These are phyloP conservation scores for Polypedilum vanderplanki DNA, from an alignment of 1,140 invertebrate genomes.

Conservation along the genomic window DNA sequence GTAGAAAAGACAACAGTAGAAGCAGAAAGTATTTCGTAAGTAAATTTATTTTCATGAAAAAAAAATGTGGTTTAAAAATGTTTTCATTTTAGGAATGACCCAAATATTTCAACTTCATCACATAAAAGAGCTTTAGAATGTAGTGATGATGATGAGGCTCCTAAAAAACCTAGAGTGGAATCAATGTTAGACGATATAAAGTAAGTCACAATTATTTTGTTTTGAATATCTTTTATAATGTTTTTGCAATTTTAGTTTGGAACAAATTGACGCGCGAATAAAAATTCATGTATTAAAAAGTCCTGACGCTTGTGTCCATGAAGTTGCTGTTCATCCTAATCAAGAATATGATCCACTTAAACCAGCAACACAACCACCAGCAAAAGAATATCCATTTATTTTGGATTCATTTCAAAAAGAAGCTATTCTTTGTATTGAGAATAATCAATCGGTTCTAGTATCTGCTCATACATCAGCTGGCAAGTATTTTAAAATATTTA, in stretches of 20 bases:
- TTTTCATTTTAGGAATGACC: not conserved
- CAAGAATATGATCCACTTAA: slow-evolving; percentile 72
- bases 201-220: slow-evolving; percentile 34
- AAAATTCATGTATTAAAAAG: slow-evolving; percentile 82
- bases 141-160: slow-evolving; percentile 29
- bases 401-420: slow-evolving; percentile 98
- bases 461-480: slow-evolving; percentile 98
- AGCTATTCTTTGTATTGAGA: slow-evolving; percentile 95
- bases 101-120: not conserved
- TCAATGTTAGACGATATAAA: slow-evolving; percentile 44
- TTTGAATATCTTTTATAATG: slow-evolving; percentile 1
- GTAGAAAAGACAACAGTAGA: not conserved
- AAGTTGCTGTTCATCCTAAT: slow-evolving; percentile 83
- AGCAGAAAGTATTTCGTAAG: not conserved
- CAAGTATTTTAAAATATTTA: too few relatives aligned
- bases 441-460: slow-evolving; percentile 94
- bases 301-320: slow-evolving; percentile 83
- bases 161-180: slow-evolving; percentile 37
- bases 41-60: not conserved
- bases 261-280: slow-evolving; percentile 52
- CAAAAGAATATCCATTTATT: slow-evolving; percentile 90
- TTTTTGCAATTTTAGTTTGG: slow-evolving; percentile 32
- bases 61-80: not conserved
- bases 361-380: slow-evolving; percentile 56
- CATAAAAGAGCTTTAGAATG: slow-evolving; percentile 29